Percentiles rank a stretch among this genome's conserved stretches.
These are phyloP conservation scores for Hylaeus volcanicus DNA, from an alignment of 1,140 invertebrate genomes.

Conservation along the genomic window DNA sequence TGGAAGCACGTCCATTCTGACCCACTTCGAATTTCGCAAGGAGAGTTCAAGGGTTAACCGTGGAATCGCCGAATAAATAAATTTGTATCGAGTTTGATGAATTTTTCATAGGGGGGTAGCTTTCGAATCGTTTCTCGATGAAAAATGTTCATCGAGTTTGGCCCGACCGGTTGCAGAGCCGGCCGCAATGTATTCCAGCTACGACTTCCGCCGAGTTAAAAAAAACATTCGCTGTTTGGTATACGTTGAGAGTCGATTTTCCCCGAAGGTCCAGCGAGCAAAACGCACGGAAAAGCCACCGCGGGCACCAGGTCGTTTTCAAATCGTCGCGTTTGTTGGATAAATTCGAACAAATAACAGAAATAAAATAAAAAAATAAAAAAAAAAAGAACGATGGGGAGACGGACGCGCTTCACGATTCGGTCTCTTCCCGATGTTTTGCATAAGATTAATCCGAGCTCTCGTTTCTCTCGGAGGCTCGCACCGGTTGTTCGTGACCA, in stretches of 20 bases:
- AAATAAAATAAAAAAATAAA: neutral
- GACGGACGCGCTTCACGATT: neutral
- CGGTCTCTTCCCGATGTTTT: conserved; percentile 25
- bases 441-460: conserved; percentile 53
- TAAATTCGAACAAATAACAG: conserved; percentile 5
- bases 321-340: neutral
- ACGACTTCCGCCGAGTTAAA: no score
- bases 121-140: neutral
- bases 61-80: no score
- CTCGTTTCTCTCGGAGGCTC: conserved; percentile 45
- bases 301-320: neutral
- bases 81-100: neutral
- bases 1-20: neutral
- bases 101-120: neutral
- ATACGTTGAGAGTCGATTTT: neutral
- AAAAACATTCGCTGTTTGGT: no score
- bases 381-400: neutral
- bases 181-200: neutral
- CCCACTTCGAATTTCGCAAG: neutral
- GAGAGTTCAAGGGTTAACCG: no score
- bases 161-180: neutral
- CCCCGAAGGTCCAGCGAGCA: neutral
- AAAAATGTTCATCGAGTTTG: neutral
- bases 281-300: neutral
- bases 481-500: conserved; percentile 59